Evolutionary conservation across 2,888 invertebrate species (phyloP), one percentile per base, ranked within the genome.

Genomic region (Octonoba sinensis): DNA sequence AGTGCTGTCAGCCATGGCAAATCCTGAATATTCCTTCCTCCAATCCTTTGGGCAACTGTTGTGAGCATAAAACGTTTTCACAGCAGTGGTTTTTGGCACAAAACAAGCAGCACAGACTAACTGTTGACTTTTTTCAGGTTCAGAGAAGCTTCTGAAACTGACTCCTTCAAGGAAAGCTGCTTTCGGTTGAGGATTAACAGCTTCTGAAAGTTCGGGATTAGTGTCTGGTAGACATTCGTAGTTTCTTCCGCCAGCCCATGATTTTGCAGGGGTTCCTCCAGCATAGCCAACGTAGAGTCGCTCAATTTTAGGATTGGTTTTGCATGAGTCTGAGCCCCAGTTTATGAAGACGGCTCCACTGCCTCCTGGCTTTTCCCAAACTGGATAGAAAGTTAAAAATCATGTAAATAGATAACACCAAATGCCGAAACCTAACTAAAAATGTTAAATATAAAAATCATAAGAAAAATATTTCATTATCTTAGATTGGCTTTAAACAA

Each of bases 331-430:
- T 3, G 67, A 62, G 6, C 82, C 82, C 82, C 82, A 82, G 47
- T 71, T 64, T 22, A 76, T 82, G 65, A 67, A 82, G 3, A 76
- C 70, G 12, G 54, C 67, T 11, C 82, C 82, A 56, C 76, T 76
- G 44, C 82, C 82, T 2, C 51, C 62, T n/a, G 82, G 82, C 22
- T 72, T 82, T 3, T 82, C 82, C 82, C 82, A 82, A 15, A 76
- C 82, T 82, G 51, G 27, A 46, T 11, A n/a, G 18, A 18, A 49
- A 46, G 18, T 44, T 2, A 27, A 18, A 60, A 60, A 27, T 27
- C 27, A 27, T 27, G 27, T 27, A 27, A 27, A 27, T 27, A 27
- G 3, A 27, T 27, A 27, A 27, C 2, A 2, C 6, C 27, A 27
- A 27, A 27, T 27, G 27, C 6, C 2, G 6, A 27, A 6, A 27